Base-by-base conservation (phyloP, 2,888 invertebrate genomes). In the Adela reaumurella region DNA sequence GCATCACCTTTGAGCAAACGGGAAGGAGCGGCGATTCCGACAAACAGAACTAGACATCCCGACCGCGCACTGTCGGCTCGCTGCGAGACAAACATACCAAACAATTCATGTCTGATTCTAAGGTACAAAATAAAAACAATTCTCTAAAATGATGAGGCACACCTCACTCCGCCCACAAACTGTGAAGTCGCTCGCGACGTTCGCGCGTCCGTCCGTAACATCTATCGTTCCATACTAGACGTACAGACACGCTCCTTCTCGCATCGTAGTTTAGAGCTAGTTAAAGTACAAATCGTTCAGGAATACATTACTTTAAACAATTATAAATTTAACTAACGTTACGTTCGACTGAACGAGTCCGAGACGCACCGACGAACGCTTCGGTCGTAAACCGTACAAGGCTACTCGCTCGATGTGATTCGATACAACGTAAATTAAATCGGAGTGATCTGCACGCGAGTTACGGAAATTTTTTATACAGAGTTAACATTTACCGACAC, bases 251-350 rank as follows among this genome's bases (percentile, higher is more conserved):
- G 70, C 71, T 74, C 69, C 73, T 65, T 72, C 74, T 69, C 68
- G 76, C 70, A 76, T 68, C 73, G 69, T 59, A 72, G 74, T 77
- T 77, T 77, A 77, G 73, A 72, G 70, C 74, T 77, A 77, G 70
- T 76, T 74, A 76, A 76, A 77, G 74, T 77, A 78, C 76, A 77
- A 76, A 74, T 70, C 70, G 68, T 74, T 73, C 68, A 73, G 71
- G 69, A 72, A 69, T 72, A 76, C 70, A 74, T 64, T 64, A 69
- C 69, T 71, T 72, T 67, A 73, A 70, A 69, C 64, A 62, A 69
- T 70, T 46, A 66, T 70, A 68, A 74, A 74, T 74, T 76, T 73
- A 77, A 76, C 76, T 77, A 77, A 76, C 65, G 65, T 68, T 63
- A 67, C 66, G 64, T 67, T 74, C 62, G 74, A 74, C 69, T 71